Percentiles rank a stretch among this genome's conserved stretches.
Conservation (phyloP, 2,888 invertebrate species). For the Acanthopleura granulata region DNA sequence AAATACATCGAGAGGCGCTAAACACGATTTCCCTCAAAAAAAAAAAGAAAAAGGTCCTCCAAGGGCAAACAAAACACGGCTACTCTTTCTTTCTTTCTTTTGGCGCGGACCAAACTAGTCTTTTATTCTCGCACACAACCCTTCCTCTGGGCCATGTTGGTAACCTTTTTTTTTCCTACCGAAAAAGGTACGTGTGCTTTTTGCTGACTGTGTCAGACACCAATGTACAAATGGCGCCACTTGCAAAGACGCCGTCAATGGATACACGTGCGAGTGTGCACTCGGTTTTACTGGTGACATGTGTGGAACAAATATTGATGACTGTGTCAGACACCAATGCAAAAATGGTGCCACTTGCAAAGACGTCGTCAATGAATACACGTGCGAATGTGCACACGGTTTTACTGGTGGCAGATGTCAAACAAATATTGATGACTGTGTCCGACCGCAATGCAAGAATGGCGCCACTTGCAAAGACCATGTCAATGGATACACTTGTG, state of each 20-base stretch:
- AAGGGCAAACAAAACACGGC: no score
- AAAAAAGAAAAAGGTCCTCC: no score
- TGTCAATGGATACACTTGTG: constrained; percentile 57
- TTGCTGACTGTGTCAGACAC: constrained; percentile 19
- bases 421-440: constrained; percentile 85
- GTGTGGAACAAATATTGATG: constrained; percentile 43
- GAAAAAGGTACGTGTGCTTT: no score
- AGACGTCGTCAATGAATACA: constrained; percentile 29
- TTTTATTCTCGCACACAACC: no score
- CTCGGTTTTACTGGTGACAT: constrained; percentile 33
- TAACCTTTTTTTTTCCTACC: no score
- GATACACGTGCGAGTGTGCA: constrained; percentile 34
- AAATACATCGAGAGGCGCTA: no score
- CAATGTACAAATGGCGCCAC: constrained; percentile 21
- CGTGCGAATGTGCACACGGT: constrained; percentile 45
- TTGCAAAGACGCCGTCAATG: constrained; percentile 23
- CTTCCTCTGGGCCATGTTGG: no score
- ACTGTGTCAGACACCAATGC: constrained; percentile 42
- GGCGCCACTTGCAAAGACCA: constrained; percentile 50
- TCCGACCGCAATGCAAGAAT: constrained; percentile 75
- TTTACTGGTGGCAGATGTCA: constrained; percentile 49
- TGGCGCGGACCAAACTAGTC: no score
- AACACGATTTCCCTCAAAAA: no score
- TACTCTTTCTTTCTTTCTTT: no score
- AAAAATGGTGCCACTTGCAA: constrained; percentile 26